These are phyloP conservation scores for Liparis tanakae DNA, from an alignment of 2,797 vertebrate genomes.

Conservation along the genomic window DNA sequence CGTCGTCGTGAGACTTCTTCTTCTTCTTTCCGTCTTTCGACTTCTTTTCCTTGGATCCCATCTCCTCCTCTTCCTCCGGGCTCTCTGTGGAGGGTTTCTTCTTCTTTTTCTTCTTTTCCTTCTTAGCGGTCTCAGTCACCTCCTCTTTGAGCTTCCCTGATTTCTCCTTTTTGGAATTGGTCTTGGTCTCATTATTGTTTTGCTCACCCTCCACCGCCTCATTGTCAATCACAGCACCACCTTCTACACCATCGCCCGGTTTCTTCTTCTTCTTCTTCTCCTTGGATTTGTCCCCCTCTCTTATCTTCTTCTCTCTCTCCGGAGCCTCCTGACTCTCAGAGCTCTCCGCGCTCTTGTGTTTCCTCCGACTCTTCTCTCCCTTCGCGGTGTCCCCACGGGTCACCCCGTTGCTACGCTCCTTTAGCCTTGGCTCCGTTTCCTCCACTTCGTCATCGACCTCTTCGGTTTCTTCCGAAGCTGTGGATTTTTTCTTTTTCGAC, in stretches of 20 bases:
- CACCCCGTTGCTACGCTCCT: constrained; percentile 60
- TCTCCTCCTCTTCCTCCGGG: constrained; percentile 62
- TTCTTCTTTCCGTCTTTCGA: constrained; percentile 85
- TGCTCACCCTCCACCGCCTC: constrained; percentile 65
- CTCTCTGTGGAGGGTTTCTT: constrained; percentile 71
- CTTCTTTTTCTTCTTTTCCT: constrained; percentile 78
- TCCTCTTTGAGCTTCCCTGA: constrained; percentile 68
- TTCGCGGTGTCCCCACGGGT: constrained; percentile 53
- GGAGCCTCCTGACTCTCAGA: constrained; percentile 30
- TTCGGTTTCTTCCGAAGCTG: constrained; percentile 80
- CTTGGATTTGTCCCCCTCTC: constrained; percentile 56
- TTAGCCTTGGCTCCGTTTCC: constrained; percentile 75
- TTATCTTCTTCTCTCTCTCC: constrained; percentile 44
- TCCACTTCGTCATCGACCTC: constrained; percentile 79
- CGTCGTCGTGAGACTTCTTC: constrained; percentile 74
- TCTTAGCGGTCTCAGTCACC: constrained; percentile 65
- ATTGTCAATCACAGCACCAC: constrained; percentile 54
- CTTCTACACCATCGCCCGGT: constrained; percentile 52
- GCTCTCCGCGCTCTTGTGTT: constrained; percentile 60
- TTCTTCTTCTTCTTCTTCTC: constrained; percentile 80
- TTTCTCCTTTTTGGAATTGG: constrained; percentile 73
- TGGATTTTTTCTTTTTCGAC: constrained; percentile 86
- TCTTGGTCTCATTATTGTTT: constrained; percentile 83
- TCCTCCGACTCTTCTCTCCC: constrained; percentile 69
- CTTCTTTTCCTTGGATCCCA: constrained; percentile 79